Base-by-base conservation (phyloP, 2,888 invertebrate genomes). In the Antheraea assamensis region DNA sequence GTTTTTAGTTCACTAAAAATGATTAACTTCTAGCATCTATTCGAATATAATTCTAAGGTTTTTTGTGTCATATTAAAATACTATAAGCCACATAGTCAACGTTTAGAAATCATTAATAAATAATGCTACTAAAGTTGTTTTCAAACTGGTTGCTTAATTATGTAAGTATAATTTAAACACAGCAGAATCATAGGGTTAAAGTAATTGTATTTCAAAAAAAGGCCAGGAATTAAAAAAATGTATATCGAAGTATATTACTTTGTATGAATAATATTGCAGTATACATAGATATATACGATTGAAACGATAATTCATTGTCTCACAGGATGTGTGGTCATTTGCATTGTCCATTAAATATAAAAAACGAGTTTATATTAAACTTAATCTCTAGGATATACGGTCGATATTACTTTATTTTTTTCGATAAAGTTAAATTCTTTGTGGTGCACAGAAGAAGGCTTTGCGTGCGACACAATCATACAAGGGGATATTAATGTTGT, bases 251-350 rank as follows among this genome's bases (percentile, higher is more conserved):
- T 27, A 61, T 30, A 68, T 35, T n/a, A 35, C 21, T 35, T 68
- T 35, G 8, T 35, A 21, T 68, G 35, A 35, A 68, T 68, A 68
- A 68, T 35, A 68, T n/a, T 13, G 35, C 8, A 31, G 2, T 68
- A 68, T 31, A 35, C 68, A 68, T n/a, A 68, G 49, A 78, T 85
- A 80, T 82, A 87, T 87, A 86, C 82, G 78, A 86, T 89, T 87
- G 85, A 83, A 85, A 88, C 89, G 88, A 87, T 91, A 75, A 76
- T 75, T 70, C 68, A 70, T 76, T 77, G 75, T 80, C 78, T 77
- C 80, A 79, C 82, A 81, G 83, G 81, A 83, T 82, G 85, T 83
- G 80, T 74, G 77, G 74, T 77, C 81, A 86, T 85, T 83, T 80
- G 80, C 82, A 82, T 82, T 81, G 80, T 78, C 73, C 73, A 35